A percentile compares a stretch with the other conserved stretches of the same genome.
phyloP scores from a whole-genome alignment of 2,797 vertebrate species.

The Vultur gryphus region DNA sequence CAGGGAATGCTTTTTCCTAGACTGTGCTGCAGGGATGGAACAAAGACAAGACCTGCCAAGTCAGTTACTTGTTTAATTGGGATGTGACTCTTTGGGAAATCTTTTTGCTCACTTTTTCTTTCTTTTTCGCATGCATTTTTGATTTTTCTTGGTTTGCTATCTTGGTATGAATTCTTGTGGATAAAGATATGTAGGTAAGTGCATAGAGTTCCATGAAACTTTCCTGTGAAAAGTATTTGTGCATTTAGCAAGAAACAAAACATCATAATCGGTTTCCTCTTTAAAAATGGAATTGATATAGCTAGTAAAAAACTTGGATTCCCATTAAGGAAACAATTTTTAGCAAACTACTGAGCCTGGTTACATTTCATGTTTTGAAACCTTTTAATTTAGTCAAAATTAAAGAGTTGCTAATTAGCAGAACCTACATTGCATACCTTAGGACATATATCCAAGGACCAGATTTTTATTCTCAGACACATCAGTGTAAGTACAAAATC shows the following conservation, averaged over 20 bases:
- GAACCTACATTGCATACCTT: not conserved
- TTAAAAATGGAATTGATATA: not conserved
- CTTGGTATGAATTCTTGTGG: not conserved
- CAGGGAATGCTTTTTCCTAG: constrained; percentile 14
- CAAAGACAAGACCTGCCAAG: constrained; percentile 29
- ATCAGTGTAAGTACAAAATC: not conserved
- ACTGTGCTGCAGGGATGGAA: constrained; percentile 3
- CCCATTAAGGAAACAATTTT: not conserved
- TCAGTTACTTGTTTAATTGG: constrained; percentile 25
- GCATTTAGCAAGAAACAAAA: not conserved
- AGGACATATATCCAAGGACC: not conserved
- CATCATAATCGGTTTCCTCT: not conserved
- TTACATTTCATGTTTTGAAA: not conserved
- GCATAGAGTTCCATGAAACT: not conserved
- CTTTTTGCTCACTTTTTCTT: constrained; percentile 23
- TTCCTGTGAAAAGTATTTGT: not conserved
- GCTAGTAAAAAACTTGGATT: not conserved
- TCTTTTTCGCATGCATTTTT: not conserved
- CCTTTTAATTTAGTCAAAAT: not conserved
- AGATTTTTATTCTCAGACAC: not conserved
- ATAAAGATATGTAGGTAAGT: not conserved
- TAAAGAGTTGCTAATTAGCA: not conserved
- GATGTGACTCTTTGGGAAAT: not conserved
- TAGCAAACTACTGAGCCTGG: not conserved
- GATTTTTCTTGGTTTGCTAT: not conserved